Base-by-base conservation (phyloP, 1,140 invertebrate genomes). In the Drosophila pseudoobscura region DNA sequence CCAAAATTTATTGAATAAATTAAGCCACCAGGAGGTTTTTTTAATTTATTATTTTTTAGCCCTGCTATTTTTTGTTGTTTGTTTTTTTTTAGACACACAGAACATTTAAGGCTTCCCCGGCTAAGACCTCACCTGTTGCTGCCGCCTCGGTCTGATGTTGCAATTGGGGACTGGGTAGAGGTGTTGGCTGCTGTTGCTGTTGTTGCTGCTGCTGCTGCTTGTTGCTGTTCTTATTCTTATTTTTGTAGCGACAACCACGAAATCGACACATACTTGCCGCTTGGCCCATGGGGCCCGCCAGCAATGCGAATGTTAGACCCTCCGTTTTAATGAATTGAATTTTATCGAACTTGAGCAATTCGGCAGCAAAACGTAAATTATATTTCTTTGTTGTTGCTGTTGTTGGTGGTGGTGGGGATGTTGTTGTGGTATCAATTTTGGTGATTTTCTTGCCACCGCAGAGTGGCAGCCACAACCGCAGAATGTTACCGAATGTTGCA, bases 181-280 rank as follows among this genome's bases (percentile, higher is more conserved):
- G 71, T 47, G 74, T 76, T 49, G 50, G 61, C 52, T 57, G 55
- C 44, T 78, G 79, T 6, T 71, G 74, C 1, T 84, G 83, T 0
- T 90, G 71, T 0, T 84, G 80, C 0, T 83, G 80, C 1, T 84
- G 80, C 1, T 84, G 80, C n/a, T 85, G 82, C 9, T 88, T 70
- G 15, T 85, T 88, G 62, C 69, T 83, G 51, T 53, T 88, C 15
- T 89, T 75, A 92, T 85, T 94, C 92, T 93, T 94, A 92, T 94
- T 94, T 92, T 94, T 94, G 92, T 94, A 93, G 84, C 93, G 93
- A 90, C 93, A 94, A 92, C 93, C 93, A 92, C 94, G 93, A 88
- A 94, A 93, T 92, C 93, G 93, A 91, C 93, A 94, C 94, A 94
- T 94, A 91, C 93, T 94, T 92, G 93, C 93, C 92, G 93, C 93